Evolutionary conservation across 2,797 vertebrate species (phyloP).

Genomic region (Poeciliopsis presidionis): DNA sequence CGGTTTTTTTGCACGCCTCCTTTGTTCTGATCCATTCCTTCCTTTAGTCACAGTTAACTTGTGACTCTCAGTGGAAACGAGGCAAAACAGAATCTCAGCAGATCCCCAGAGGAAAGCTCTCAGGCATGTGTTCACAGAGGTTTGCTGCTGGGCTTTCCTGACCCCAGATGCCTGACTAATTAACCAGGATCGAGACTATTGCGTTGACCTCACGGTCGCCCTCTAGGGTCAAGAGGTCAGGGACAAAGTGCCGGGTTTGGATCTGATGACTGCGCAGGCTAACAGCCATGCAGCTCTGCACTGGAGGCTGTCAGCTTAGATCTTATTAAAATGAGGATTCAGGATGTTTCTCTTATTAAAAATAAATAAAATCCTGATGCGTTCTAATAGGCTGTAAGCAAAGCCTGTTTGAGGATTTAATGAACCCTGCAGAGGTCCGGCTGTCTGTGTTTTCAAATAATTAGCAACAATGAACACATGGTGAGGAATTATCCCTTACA

Average conservation of each 20-base stretch:
- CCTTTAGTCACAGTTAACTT: conserved; percentile 22
- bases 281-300: not conserved
- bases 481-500: not conserved
- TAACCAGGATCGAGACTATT: conserved; percentile 36
- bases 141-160: conserved; percentile 28
- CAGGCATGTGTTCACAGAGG: conserved; percentile 38
- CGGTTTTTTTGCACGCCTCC: not conserved
- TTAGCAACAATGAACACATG: not conserved
- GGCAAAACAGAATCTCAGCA: conserved; percentile 10
- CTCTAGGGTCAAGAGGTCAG: conserved; percentile 50
- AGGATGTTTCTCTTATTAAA: not conserved
- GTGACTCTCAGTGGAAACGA: not conserved
- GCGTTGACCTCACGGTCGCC: conserved; percentile 38
- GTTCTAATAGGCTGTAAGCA: not conserved
- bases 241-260: not conserved
- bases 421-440: conserved; percentile 4
- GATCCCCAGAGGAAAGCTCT: conserved; percentile 20
- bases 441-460: not conserved
- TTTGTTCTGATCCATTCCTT: conserved; percentile 8
- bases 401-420: conserved; percentile 2
- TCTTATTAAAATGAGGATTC: not conserved
- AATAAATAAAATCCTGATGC: not conserved
- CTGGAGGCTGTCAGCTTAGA: not conserved
- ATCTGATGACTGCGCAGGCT: not conserved
- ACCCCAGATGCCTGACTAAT: conserved; percentile 63